Evolutionary conservation across 1,140 invertebrate genomes (phyloP).

Genomic region (Drosophila funebris): DNA sequence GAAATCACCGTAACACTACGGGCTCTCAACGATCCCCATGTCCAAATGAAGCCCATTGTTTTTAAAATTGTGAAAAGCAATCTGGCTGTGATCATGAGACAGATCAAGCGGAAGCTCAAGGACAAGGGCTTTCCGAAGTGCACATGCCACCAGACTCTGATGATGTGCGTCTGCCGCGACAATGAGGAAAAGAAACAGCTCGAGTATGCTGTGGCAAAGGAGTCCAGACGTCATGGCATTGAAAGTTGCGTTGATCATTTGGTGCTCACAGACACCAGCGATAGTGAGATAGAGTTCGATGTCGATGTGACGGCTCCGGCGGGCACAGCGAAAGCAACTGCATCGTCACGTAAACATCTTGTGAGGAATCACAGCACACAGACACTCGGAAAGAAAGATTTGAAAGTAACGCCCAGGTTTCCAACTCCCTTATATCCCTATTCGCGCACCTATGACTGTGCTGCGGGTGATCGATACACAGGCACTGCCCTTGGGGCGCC

Average conservation of each 20-base stretch:
- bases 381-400: slow-evolving; percentile 32
- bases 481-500: slow-evolving; percentile 52
- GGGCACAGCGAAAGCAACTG: neutral
- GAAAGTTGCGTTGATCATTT: slow-evolving; percentile 45
- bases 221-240: slow-evolving; percentile 41
- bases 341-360: neutral
- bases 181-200: slow-evolving; percentile 53
- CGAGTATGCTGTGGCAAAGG: slow-evolving; percentile 43
- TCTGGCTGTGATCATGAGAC: slow-evolving; percentile 29
- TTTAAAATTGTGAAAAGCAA: slow-evolving; percentile 73
- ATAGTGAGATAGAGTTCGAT: slow-evolving; percentile 72
- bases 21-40: slow-evolving; percentile 26
- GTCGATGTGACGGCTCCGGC: slow-evolving; percentile 64
- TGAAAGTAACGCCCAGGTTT: slow-evolving; percentile 2
- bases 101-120: slow-evolving; percentile 61
- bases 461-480: slow-evolving; percentile 55
- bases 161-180: slow-evolving; percentile 64
- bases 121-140: slow-evolving; percentile 67
- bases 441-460: slow-evolving; percentile 48
- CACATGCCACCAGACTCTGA: slow-evolving; percentile 62
- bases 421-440: slow-evolving; percentile 32
- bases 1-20: slow-evolving; percentile 66
- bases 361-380: slow-evolving; percentile 49
- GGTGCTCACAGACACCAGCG: slow-evolving; percentile 72
- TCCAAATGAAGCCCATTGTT: slow-evolving; percentile 61